These are phyloP conservation scores for Oreonectes daqikongensis DNA, from an alignment of 2,797 vertebrate species.

Conservation along the genomic window DNA sequence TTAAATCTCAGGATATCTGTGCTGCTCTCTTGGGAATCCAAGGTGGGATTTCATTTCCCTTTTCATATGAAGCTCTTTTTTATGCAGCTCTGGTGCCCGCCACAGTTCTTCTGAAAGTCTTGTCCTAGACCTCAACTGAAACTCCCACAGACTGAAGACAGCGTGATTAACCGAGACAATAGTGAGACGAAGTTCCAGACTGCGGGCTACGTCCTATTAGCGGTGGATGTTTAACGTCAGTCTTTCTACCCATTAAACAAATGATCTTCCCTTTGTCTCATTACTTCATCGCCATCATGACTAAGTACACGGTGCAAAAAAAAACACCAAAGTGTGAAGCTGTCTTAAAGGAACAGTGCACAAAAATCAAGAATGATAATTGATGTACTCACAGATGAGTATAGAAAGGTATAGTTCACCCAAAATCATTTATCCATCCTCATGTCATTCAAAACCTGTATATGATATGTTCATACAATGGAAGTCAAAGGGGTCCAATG, in stretches of 20 bases:
- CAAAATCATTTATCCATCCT: too few relatives aligned
- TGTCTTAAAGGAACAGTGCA: neutral
- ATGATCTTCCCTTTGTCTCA: conserved; percentile 32
- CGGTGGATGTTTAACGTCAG: conserved; percentile 13
- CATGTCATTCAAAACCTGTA: too few relatives aligned
- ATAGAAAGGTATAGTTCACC: too few relatives aligned
- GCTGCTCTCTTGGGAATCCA: neutral
- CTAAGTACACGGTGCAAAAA: conserved; percentile 3
- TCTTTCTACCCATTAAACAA: conserved; percentile 39
- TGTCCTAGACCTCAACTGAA: conserved; percentile 8
- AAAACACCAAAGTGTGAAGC: neutral
- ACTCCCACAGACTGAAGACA: conserved; percentile 11
- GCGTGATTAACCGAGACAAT: conserved; percentile 17
- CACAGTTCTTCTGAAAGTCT: neutral
- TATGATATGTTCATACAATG: too few relatives aligned
- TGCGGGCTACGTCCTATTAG: conserved; percentile 39
- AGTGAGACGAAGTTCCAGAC: conserved; percentile 5
- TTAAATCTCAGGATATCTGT: conserved; percentile 5
- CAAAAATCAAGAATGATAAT: too few relatives aligned
- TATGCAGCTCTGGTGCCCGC: neutral
- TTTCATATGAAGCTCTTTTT: conserved; percentile 5
- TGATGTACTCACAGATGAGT: too few relatives aligned
- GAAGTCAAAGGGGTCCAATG: too few relatives aligned
- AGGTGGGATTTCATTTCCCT: conserved; percentile 8
- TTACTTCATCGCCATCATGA: conserved; percentile 11